These are phyloP conservation scores for Sander vitreus DNA, from an alignment of 2,113 vertebrate species.

Conservation along the genomic window DNA sequence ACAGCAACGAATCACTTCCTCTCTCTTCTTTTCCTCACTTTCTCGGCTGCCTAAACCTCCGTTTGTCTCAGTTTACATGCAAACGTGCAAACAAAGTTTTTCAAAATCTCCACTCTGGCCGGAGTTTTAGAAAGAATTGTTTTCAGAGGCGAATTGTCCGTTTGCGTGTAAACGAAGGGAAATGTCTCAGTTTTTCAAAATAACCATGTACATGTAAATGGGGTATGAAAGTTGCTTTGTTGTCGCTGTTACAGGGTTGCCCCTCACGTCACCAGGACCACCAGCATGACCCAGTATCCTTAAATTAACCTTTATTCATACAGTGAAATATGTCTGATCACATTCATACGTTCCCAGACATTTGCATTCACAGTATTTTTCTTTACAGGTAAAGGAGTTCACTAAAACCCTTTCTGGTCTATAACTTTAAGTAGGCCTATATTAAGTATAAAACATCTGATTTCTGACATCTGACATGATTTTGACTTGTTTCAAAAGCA, in stretches of 20 bases:
- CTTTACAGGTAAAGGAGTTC: background rate
- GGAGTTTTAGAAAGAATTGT: no score
- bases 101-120: no score
- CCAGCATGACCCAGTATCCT: background rate
- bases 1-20: no score
- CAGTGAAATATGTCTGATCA: background rate
- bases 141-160: no score
- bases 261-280: background rate
- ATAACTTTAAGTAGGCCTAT: background rate
- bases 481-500: background rate
- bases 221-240: background rate
- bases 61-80: no score
- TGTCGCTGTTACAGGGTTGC: background rate
- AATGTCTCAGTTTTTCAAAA: no score
- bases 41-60: no score
- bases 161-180: no score
- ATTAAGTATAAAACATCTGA: background rate
- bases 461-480: background rate
- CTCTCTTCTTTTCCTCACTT: no score
- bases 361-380: background rate
- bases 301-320: slow-evolving; percentile 3
- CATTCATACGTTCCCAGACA: background rate
- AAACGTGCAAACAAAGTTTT: no score
- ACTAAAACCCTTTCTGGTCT: background rate
- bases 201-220: no score